Evolutionary conservation across 64 coral and sea anemone genomes (phyloP), one percentile per base, ranked within the genome.

Genomic region (Montipora efflorescens): DNA sequence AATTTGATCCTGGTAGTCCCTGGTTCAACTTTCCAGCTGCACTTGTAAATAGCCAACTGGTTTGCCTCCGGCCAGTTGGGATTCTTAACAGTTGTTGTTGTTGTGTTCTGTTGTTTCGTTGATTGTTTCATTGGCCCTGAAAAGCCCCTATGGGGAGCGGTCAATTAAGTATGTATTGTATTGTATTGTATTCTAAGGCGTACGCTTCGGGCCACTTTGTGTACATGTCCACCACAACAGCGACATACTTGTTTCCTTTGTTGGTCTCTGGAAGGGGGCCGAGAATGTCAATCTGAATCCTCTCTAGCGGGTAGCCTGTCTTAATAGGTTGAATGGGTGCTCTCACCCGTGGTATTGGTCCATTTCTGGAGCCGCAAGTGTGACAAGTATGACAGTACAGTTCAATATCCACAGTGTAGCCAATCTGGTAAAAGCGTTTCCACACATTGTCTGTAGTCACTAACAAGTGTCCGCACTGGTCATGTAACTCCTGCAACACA

Each of bases 151-250:
- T n/a, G n/a, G n/a, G n/a, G n/a, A n/a, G n/a, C n/a, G n/a, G n/a
- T n/a, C n/a, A n/a, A n/a, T n/a, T n/a, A n/a, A n/a, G n/a, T n/a
- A n/a, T n/a, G n/a, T n/a, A n/a, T n/a, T n/a, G n/a, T n/a, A n/a
- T n/a, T n/a, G n/a, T n/a, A n/a, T n/a, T n/a, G n/a, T n/a, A n/a
- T n/a, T n/a, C n/a, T n/a, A 91, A 36, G 12, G 94, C 25, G 19
- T 89, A 92, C 20, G 72, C 85, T 67, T 95, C 86, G 46, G 62
- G 15, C 83, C 94, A 84, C 53, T 96, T 96, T 11, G 85, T 88
- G 11, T 89, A 89, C 84, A 89, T 89, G 76, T 96, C 79, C 7
- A 66, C 74, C 5, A 96, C 70, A n/a, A 96, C 90, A 20, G 88
- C 82, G 14, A 92, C 21, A n/a, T 81, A 95, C 66, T 89, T 81